phyloP scores from a whole-genome alignment of 2,888 invertebrate genomes.

The Apamea sordens region DNA sequence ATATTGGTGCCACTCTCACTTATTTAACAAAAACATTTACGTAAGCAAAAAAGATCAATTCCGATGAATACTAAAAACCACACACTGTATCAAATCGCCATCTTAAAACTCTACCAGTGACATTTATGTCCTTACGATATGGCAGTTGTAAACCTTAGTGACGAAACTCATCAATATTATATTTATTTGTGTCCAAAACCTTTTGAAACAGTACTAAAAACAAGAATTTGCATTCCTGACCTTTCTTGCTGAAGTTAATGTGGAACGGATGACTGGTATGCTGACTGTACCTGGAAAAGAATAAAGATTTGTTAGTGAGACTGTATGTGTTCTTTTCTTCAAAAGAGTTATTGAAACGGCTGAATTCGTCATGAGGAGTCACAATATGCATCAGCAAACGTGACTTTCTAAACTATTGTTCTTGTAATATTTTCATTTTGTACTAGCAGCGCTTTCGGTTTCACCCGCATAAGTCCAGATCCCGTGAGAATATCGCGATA shows the following conservation, averaged over 20 bases:
- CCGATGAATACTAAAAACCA: background rate
- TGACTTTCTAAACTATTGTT: background rate
- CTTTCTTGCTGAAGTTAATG: constrained; percentile 49
- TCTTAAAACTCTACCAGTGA: constrained; percentile 10
- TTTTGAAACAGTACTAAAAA: constrained; percentile 33
- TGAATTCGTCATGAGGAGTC: constrained; percentile 18
- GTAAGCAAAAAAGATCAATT: background rate
- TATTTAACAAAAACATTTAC: no score
- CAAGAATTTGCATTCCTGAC: constrained; percentile 39
- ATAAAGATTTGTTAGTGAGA: constrained; percentile 13
- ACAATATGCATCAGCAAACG: background rate
- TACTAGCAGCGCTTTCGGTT: no score
- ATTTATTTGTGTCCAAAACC: constrained; percentile 23
- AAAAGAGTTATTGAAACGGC: constrained; percentile 12
- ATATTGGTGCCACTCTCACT: background rate
- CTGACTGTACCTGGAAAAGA: constrained; percentile 62
- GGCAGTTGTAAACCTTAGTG: constrained; percentile 10
- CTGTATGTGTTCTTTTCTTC: background rate
- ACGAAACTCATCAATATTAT: constrained; percentile 20
- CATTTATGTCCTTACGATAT: constrained; percentile 26
- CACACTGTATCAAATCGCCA: constrained; percentile 18
- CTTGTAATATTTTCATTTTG: no score
- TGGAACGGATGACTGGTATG: constrained; percentile 25
- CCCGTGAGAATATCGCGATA: no score
- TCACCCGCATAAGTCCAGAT: no score